Conservation (phyloP, 2,113 vertebrate genomes). For the Calyptommatus sinebrachiatus region DNA sequence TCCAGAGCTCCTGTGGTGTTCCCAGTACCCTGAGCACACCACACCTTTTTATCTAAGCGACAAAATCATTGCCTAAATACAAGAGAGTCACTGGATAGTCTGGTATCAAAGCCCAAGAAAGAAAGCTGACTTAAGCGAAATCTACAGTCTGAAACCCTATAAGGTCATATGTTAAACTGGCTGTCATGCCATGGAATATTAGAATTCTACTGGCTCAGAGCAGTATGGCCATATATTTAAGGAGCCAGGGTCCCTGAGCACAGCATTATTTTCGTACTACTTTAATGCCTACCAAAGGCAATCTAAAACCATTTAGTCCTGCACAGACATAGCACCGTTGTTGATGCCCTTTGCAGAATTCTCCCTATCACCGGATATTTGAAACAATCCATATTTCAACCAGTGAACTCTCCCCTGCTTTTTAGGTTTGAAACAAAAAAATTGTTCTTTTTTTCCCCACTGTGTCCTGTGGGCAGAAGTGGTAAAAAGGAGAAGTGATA, state of each 20-base stretch:
- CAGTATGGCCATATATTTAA: slow-evolving; percentile 16
- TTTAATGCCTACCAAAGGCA: not conserved
- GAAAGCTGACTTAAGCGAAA: not conserved
- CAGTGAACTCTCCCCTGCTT: not conserved
- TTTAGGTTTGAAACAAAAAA: not conserved
- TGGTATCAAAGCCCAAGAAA: slow-evolving; percentile 5
- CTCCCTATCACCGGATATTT: not conserved
- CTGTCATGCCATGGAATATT: not conserved
- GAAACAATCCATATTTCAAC: not conserved
- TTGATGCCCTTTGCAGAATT: not conserved
- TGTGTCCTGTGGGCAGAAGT: not conserved
- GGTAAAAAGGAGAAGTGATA: not conserved
- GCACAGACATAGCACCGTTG: not conserved
- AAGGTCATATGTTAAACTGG: not conserved
- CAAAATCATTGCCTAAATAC: not conserved
- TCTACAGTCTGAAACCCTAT: not conserved
- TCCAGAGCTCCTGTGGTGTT: not conserved
- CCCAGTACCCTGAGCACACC: not conserved
- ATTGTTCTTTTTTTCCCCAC: not conserved
- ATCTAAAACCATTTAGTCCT: not conserved
- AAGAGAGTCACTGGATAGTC: not conserved
- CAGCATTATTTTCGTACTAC: not conserved
- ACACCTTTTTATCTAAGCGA: too few species aligned
- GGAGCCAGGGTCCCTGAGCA: not conserved
- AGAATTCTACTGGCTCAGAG: not conserved